Base-by-base conservation (phyloP, 2,888 invertebrate genomes). In the Teleogryllus oceanicus region DNA sequence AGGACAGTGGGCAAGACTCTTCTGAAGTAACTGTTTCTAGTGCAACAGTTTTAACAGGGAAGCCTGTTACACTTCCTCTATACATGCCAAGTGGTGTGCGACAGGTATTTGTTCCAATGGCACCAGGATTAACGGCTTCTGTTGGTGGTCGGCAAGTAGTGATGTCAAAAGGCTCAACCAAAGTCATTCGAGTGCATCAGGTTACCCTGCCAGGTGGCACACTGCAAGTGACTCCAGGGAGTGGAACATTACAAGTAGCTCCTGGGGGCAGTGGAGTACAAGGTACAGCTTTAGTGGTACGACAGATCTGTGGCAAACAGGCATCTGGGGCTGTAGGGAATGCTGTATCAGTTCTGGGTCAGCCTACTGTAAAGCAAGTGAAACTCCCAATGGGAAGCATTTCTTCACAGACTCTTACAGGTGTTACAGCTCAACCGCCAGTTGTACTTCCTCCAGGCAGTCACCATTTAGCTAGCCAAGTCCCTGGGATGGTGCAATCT, bases 391-490 rank as follows among this genome's bases (percentile, higher is more conserved):
- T 83, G 18, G 83, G 84, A 74, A 87, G 87, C 62, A 87, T 88
- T 79, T 86, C 87, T 49, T 86, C 88, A 16, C 88, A 87, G 83
- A 86, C 84, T 82, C 81, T 88, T 62, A 85, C 86, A 16, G 86
- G 86, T n/a, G 86, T 88, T 20, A 86, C 85, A 82, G 86, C 87
- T 50, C 88, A 88, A 83, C 86, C 87, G 74, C 86, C 88, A 24
- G 87, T 87, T 24, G 87, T 88, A 78, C 83, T 88, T 62, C 84
- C 84, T 16, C 82, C 84, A 50, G 84, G 83, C 4, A 83, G 82
- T 78, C 83, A 83, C 76, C 82, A 84, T 13, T 82, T 84, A 76
- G 81, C 84, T 37, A 76, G 78, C 37, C 75, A 74, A 37, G 79
- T 78, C 51, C 75, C 74, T 49, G 77, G 75, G 37, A 78, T 78